These are phyloP conservation scores for Nudaria mundana DNA, from an alignment of 2,888 invertebrate genomes.

Conservation along the genomic window DNA sequence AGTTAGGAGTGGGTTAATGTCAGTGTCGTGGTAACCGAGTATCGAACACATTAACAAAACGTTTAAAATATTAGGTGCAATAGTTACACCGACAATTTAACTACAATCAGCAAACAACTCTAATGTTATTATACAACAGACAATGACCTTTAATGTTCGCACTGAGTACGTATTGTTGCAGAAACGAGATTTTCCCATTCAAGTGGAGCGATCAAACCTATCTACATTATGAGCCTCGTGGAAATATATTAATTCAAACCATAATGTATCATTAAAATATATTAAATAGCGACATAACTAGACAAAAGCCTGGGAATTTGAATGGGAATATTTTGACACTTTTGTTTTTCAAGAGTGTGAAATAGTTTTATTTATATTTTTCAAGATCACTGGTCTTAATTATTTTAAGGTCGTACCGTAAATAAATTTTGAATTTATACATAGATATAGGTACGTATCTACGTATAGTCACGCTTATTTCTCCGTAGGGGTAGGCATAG, in stretches of 20 bases:
- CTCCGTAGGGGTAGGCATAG: no score
- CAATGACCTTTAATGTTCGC: slow-evolving; percentile 54
- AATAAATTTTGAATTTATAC: no score
- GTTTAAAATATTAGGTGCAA: no score
- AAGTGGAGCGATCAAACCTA: slow-evolving; percentile 54
- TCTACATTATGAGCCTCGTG: slow-evolving; percentile 13
- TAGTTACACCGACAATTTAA: slow-evolving; percentile 1
- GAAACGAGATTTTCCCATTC: slow-evolving; percentile 54
- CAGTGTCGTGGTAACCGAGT: no score
- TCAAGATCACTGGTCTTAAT: not conserved
- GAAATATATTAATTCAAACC: slow-evolving; percentile 13
- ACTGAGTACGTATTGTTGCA: slow-evolving; percentile 43
- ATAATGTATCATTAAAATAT: slow-evolving; percentile 30
- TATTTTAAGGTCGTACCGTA: not conserved
- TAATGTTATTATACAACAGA: slow-evolving; percentile 33
- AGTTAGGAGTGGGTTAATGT: no score
- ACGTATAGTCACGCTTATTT: no score
- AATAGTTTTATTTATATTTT: not conserved
- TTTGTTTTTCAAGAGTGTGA: slow-evolving; percentile 12
- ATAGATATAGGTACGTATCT: no score
- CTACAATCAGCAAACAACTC: slow-evolving; percentile 25
- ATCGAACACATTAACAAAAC: no score
- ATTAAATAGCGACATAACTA: slow-evolving; percentile 17
- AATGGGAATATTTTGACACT: slow-evolving; percentile 21
- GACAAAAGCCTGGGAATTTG: slow-evolving; percentile 29